A percentile compares a stretch with the other conserved stretches of the same genome.
Evolutionary conservation across 1,140 invertebrate species (phyloP).

Genomic region (Rhynchophorus ferrugineus): DNA sequence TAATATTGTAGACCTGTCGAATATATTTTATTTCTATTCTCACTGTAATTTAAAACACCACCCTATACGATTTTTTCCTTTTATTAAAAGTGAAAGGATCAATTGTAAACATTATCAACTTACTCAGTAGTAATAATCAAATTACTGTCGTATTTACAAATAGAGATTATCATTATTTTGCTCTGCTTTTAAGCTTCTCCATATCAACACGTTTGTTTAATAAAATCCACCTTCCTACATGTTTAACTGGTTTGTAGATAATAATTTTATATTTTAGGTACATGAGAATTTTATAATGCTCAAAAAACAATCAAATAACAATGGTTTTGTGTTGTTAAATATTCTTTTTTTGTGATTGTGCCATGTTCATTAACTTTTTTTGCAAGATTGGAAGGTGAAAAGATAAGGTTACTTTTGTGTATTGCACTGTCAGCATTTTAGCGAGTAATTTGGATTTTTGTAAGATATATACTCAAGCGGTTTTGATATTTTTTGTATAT

Average conservation of each 20-base stretch:
- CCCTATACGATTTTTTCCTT: too few species aligned
- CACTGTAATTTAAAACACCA: too few species aligned
- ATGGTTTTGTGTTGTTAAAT: background rate
- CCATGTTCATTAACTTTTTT: too few species aligned
- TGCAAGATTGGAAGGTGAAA: background rate
- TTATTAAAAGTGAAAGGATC: background rate
- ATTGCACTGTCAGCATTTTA: background rate
- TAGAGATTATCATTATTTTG: background rate
- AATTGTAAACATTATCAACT: background rate
- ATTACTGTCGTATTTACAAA: background rate
- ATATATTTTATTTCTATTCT: too few species aligned
- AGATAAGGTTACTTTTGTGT: background rate
- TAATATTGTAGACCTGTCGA: too few species aligned
- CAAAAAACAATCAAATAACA: background rate
- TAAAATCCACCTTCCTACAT: background rate
- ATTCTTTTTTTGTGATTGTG: background rate
- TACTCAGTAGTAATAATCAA: background rate
- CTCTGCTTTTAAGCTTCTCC: background rate
- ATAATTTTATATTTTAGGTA: background rate
- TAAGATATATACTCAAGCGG: slow-evolving; percentile 4
- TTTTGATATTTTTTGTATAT: slow-evolving; percentile 24
- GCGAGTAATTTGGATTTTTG: background rate
- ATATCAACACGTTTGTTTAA: background rate
- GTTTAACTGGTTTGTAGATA: background rate
- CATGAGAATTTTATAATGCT: background rate